Evolutionary conservation across 2,888 invertebrate genomes (phyloP).

Genomic region (Pachycephus smyrnensis): DNA sequence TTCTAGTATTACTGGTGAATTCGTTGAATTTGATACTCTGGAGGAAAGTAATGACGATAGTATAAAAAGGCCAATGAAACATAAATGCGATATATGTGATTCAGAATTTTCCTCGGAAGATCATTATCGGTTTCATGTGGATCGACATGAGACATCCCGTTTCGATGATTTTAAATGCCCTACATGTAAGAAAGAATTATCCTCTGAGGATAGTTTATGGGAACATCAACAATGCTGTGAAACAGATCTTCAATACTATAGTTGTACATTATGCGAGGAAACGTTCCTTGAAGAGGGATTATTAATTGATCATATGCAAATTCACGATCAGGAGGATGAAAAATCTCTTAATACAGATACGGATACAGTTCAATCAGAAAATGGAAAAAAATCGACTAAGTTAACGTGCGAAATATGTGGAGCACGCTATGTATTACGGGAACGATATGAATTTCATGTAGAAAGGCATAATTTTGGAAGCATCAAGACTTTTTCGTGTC

Average conservation of each 20-base stretch:
- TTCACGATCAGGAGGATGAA: neutral
- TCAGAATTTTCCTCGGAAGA: conserved; percentile 9
- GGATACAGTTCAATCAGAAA: conserved; percentile 3
- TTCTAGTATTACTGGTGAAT: neutral
- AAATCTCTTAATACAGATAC: neutral
- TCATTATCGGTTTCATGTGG: conserved; percentile 36
- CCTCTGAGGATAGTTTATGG: conserved; percentile 43
- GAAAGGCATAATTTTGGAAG: conserved; percentile 18
- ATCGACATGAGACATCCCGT: conserved; percentile 38
- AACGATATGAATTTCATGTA: conserved; percentile 22
- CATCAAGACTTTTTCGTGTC: conserved; percentile 15
- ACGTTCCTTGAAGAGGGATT: neutral
- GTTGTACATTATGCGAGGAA: neutral
- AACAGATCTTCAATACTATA: neutral
- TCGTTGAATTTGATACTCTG: conserved; percentile 11
- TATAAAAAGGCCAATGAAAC: conserved; percentile 4
- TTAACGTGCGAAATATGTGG: conserved; percentile 17
- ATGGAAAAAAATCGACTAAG: conserved; percentile 9
- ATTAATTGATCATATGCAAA: neutral
- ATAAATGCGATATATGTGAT: conserved; percentile 16
- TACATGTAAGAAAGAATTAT: conserved; percentile 43
- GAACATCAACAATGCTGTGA: conserved; percentile 32
- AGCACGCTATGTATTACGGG: conserved; percentile 18
- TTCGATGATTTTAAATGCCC: conserved; percentile 43
- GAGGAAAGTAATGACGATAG: conserved; percentile 15